These are phyloP conservation scores for Nibea coibor DNA, from an alignment of 2,113 vertebrate species.

Conservation along the genomic window DNA sequence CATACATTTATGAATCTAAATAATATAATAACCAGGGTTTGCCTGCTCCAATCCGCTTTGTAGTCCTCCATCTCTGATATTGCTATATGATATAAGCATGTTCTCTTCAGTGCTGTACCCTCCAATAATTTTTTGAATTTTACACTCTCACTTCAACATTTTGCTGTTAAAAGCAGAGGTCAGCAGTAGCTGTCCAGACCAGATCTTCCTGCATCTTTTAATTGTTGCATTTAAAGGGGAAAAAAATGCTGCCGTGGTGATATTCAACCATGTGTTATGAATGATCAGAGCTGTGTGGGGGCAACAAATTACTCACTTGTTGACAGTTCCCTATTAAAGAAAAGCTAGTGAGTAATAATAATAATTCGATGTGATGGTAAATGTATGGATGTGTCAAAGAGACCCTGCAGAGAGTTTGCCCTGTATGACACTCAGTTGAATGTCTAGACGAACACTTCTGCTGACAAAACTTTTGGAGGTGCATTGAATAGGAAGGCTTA, in stretches of 20 bases:
- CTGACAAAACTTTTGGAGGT: slow-evolving; percentile 84
- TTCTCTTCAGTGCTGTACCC: background rate
- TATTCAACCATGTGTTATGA: slow-evolving; percentile 9
- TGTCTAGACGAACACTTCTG: slow-evolving; percentile 13
- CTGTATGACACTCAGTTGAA: slow-evolving; percentile 1
- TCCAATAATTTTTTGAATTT: background rate
- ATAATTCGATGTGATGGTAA: background rate
- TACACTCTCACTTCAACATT: background rate
- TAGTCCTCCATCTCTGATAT: slow-evolving; percentile 38
- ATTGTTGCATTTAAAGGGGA: background rate
- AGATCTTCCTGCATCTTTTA: background rate
- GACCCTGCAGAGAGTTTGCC: background rate
- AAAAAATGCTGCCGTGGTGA: background rate
- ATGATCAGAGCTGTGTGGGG: background rate
- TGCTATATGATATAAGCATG: background rate
- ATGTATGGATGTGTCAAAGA: background rate
- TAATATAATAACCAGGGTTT: slow-evolving; percentile 15
- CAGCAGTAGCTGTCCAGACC: background rate
- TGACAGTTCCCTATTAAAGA: background rate
- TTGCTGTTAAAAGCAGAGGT: slow-evolving; percentile 11
- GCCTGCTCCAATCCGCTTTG: slow-evolving; percentile 28
- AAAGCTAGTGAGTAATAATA: background rate
- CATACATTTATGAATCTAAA: background rate
- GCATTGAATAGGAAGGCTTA: slow-evolving; percentile 99
- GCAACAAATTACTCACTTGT: background rate